Base-by-base conservation (phyloP, 2,113 vertebrate species). In the Tichodroma muraria region DNA sequence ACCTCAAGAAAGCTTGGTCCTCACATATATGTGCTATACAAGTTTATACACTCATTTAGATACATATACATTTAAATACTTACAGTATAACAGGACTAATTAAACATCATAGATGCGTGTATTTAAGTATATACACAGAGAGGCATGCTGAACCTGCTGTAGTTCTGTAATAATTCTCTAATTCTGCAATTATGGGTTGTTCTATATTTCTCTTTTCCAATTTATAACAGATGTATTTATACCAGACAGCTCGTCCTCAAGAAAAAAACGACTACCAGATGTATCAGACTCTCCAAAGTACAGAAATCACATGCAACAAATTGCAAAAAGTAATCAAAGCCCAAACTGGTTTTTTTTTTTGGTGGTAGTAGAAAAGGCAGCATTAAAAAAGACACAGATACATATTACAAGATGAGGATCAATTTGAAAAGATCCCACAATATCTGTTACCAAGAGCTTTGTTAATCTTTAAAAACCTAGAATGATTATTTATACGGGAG, bases 381-480 rank as follows among this genome's bases (percentile, higher is more conserved):
- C 60, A 68, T 86, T 88, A 69, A 75, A 95, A 95, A 82, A 80
- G 83, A 20, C 42, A 76, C 49, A 85, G 89, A 71, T 79, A 73
- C 80, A 50, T 86, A 72, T 84, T 76, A 86, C 60, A 50, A 97
- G 93, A 89, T 80, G 93, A 95, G 92, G 92, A 81, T 81, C 91
- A 87, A 28, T 92, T 96, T 95, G 91, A 93, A 96, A 96, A 96
- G 89, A 94, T 94, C 88, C 71, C 80, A n/a, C 81, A 85, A 72
- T 96, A 95, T 88, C 93, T 96, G 50, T 91, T 90, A 91, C 81
- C 78, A 66, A 85, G 81, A 95, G 57, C 87, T 91, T 81, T 92
- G 83, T 89, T 96, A 87, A 93, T 94, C 84, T 89, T 96, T 92
- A 91, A 97, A 97, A 96, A 92, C 66, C 68, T 78, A 76, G 88